phyloP scores from a whole-genome alignment of 2,113 vertebrate species.

The Brachionichthys hirsutus region DNA sequence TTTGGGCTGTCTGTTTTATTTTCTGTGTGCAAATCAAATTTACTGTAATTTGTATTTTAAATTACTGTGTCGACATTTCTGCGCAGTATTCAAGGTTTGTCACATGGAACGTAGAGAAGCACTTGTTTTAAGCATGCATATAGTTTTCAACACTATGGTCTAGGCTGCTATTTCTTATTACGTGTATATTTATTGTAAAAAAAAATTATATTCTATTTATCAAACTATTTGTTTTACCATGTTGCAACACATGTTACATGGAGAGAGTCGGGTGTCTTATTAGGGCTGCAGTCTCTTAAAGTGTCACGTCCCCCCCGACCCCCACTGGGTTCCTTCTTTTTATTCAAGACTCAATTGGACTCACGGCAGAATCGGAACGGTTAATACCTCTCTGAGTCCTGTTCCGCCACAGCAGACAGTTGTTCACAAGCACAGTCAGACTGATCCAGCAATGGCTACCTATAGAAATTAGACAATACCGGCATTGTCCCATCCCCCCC shows the following conservation, averaged over 20 bases:
- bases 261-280: conserved; percentile 53
- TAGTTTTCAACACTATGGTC: conserved; percentile 80
- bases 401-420: conserved; percentile 57
- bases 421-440: conserved; percentile 61
- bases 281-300: conserved; percentile 50
- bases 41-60: conserved; percentile 77
- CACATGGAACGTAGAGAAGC: conserved; percentile 76
- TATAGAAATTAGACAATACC: conserved; percentile 71
- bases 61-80: conserved; percentile 66
- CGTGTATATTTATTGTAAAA: conserved; percentile 84
- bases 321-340: conserved; percentile 27
- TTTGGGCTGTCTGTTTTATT: conserved; percentile 61
- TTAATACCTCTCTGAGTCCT: conserved; percentile 34
- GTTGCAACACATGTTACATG: conserved; percentile 43
- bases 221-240: conserved; percentile 51
- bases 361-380: conserved; percentile 44
- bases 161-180: conserved; percentile 85
- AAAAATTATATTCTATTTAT: conserved; percentile 83
- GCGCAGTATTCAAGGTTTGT: conserved; percentile 62
- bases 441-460: conserved; percentile 52
- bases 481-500: conserved; percentile 56
- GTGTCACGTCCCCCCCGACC: conserved; percentile 49
- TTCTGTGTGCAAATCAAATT: conserved; percentile 72
- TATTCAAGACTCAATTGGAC: conserved; percentile 25
- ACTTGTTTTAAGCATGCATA: conserved; percentile 81